A percentile compares a stretch with the other conserved stretches of the same genome.
Evolutionary conservation across 2,113 vertebrate species (phyloP).

Genomic region (Okapia johnstoni): DNA sequence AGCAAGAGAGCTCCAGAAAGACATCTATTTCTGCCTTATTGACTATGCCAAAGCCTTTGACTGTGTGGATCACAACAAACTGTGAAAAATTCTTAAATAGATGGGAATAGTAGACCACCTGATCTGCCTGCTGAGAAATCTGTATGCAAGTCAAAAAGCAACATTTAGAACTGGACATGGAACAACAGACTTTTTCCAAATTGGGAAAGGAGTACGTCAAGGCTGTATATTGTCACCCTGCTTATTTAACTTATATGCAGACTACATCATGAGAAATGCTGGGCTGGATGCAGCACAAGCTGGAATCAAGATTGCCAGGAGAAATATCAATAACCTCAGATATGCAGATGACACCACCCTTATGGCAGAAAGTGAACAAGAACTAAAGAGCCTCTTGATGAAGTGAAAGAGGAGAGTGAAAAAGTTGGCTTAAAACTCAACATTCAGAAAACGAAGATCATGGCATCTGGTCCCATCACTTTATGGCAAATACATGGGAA

Average conservation of each 20-base stretch:
- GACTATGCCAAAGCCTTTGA: background rate
- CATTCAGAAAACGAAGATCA: background rate
- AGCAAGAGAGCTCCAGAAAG: background rate
- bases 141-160: background rate
- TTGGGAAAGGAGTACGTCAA: rapidly evolving
- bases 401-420: background rate
- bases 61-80: background rate
- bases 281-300: background rate
- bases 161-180: background rate
- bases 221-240: background rate
- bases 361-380: background rate
- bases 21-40: background rate
- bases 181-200: background rate
- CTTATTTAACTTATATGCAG: background rate
- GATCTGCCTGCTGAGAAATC: background rate
- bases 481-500: background rate
- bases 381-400: background rate
- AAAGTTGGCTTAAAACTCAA: background rate
- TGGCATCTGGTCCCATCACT: background rate
- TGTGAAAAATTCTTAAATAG: background rate
- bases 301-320: background rate
- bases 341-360: background rate
- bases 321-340: background rate
- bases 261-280: background rate
- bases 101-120: background rate